Evolutionary conservation across 2,888 invertebrate species (phyloP).

Genomic region (Drosophila tanythrix): DNA sequence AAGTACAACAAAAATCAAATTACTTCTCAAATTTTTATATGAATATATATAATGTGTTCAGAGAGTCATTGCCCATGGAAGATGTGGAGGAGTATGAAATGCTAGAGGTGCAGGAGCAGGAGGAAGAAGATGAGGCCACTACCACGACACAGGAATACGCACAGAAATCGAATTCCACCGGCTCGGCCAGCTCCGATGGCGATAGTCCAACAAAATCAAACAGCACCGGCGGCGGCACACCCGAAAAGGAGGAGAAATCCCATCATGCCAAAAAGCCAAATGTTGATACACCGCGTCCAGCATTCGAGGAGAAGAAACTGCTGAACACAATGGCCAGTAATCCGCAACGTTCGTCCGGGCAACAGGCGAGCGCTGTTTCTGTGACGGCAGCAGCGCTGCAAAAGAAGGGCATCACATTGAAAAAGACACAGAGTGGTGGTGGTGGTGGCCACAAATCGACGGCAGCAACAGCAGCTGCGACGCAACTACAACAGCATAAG

Average conservation of each 20-base stretch:
- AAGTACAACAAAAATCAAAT: constrained; percentile 47
- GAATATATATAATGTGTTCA: constrained; percentile 26
- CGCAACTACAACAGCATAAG: constrained; percentile 30
- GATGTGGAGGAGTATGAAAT: constrained; percentile 84
- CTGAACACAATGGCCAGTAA: constrained; percentile 68
- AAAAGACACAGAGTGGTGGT: constrained; percentile 64
- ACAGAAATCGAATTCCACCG: constrained; percentile 59
- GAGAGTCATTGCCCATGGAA: constrained; percentile 71
- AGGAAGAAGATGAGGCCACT: constrained; percentile 72
- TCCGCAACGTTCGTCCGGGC: constrained; percentile 36
- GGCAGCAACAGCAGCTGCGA: background rate
- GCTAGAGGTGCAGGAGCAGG: constrained; percentile 83
- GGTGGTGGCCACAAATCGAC: constrained; percentile 21
- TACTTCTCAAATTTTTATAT: background rate
- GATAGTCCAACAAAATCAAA: constrained; percentile 80
- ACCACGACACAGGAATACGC: constrained; percentile 31
- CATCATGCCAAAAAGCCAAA: constrained; percentile 44
- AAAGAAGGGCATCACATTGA: constrained; percentile 82
- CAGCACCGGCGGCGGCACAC: constrained; percentile 64
- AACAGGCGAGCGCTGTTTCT: constrained; percentile 45
- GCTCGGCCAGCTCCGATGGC: constrained; percentile 76
- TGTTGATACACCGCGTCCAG: constrained; percentile 62
- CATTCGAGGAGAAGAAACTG: constrained; percentile 69
- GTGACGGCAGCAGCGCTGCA: constrained; percentile 77
- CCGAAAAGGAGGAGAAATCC: constrained; percentile 78